Percentiles rank a stretch among this genome's conserved stretches.
phyloP scores from a whole-genome alignment of 2,888 invertebrate genomes.

The Drosophila merina region DNA sequence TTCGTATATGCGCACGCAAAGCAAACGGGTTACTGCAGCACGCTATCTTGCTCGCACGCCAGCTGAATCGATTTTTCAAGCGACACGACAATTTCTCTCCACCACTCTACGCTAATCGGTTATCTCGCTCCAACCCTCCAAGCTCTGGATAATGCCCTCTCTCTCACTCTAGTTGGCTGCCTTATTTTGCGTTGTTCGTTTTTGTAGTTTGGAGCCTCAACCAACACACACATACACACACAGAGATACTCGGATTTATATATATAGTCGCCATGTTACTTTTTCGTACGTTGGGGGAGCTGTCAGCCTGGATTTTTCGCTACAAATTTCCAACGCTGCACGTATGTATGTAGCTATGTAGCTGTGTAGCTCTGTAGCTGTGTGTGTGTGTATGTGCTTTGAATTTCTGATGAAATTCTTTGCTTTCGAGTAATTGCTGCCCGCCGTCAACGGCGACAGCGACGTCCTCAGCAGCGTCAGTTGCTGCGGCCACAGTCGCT shows the following conservation, averaged over 20 bases:
- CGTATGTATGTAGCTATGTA: not conserved
- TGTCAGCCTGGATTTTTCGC: slow-evolving; percentile 76
- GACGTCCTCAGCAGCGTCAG: too few relatives aligned
- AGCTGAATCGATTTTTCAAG: slow-evolving; percentile 76
- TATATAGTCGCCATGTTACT: slow-evolving; percentile 72
- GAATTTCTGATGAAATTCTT: slow-evolving; percentile 82
- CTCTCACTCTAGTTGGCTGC: slow-evolving; percentile 39
- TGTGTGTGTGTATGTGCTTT: slow-evolving; percentile 61
- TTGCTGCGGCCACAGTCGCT: slow-evolving; percentile 13
- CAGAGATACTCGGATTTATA: slow-evolving; percentile 25
- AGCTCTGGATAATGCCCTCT: slow-evolving; percentile 30
- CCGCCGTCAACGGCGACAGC: slow-evolving; percentile 46
- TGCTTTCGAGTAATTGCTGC: slow-evolving; percentile 77
- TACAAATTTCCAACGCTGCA: slow-evolving; percentile 62
- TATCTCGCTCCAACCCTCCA: slow-evolving; percentile 53
- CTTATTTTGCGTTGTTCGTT: slow-evolving; percentile 64
- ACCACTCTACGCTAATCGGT: slow-evolving; percentile 26
- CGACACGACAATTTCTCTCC: slow-evolving; percentile 75
- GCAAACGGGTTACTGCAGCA: slow-evolving; percentile 68
- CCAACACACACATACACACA: slow-evolving; percentile 30
- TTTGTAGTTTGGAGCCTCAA: slow-evolving; percentile 43
- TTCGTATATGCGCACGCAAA: slow-evolving; percentile 64
- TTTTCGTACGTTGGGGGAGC: slow-evolving; percentile 73
- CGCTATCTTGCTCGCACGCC: slow-evolving; percentile 54
- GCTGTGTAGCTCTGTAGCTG: slow-evolving; percentile 14